Base-by-base conservation (phyloP, 2,888 invertebrate species). In the Dorcus parallelipipedus region DNA sequence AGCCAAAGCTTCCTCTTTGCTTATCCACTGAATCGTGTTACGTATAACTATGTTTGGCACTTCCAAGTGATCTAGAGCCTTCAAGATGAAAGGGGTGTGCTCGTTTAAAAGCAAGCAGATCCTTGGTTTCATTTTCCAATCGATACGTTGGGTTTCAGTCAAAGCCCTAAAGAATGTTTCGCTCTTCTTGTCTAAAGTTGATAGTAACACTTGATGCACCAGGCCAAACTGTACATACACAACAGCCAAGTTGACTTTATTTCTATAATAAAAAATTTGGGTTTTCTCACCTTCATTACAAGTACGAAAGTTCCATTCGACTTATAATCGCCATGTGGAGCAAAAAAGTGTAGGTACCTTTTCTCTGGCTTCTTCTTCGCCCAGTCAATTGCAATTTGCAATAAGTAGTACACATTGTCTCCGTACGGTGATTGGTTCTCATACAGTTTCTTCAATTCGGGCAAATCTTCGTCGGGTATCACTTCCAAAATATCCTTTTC, bases 341-440 rank as follows among this genome's bases (percentile, higher is more conserved):
- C 78, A 57, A 75, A 80, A n/a, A 81, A 78, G 64, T 73, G 72
- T 55, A 80, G 58, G 39, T 65, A 65, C 8, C 64, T 64, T 47
- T 64, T 60, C 45, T 64, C 60, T 17, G 67, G 66, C 42, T 60
- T 57, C 41, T 54, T 59, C 38, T 67, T 63, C 26, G 71, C 68
- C 73, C 79, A 78, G 14, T 67, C 62, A 48, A 73, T 72, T 53
- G 76, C 75, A 45, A 74, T 79, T 38, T 78, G 72, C 26, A 83
- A 63, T 39, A 77, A 71, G 17, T 76, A 72, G 59, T 76, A 76
- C 0, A 73, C 77, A 38, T 77, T 66, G 1, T 77, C 69, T 42
- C 78, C 71, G 58, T 72, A 71, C 0, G 80, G 79, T 75, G 72
- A 71, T 38, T 73, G 67, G 9, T 63, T 57, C 63, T 71, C 71